Conservation (phyloP, 2,113 vertebrate species). For the Cercocebus atys region DNA sequence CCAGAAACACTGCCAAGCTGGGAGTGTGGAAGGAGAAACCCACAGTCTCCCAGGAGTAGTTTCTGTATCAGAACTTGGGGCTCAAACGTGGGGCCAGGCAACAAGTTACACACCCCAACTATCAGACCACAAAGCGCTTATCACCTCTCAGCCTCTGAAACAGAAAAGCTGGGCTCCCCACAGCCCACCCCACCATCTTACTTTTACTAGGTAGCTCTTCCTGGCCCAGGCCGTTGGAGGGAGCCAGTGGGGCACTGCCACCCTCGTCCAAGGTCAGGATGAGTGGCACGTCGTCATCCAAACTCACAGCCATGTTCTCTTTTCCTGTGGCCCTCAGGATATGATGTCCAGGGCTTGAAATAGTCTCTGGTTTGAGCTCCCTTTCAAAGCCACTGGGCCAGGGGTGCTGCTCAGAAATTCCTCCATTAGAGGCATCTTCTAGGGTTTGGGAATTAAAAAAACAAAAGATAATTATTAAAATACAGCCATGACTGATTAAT, state of each 20-base stretch:
- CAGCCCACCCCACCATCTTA: constrained; percentile 79
- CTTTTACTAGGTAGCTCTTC: constrained; percentile 88
- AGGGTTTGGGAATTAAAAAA: neutral
- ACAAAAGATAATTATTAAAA: neutral
- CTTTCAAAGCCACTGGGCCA: neutral
- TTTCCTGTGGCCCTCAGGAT: neutral
- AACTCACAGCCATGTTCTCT: constrained; percentile 83
- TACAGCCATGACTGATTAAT: neutral
- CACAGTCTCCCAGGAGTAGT: neutral
- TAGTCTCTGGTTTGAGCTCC: neutral
- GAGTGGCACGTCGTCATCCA: constrained; percentile 95
- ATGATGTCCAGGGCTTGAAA: neutral
- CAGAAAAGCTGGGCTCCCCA: neutral
- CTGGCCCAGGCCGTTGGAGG: constrained; percentile 80
- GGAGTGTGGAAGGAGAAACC: neutral
- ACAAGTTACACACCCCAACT: neutral
- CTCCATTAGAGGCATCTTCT: constrained; percentile 64
- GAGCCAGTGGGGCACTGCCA: constrained; percentile 83
- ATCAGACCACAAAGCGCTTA: neutral
- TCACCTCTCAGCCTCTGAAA: neutral
- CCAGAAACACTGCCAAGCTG: neutral
- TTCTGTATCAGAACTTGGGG: neutral
- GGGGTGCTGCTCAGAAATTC: neutral
- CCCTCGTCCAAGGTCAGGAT: constrained; percentile 95
- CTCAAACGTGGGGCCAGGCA: neutral